phyloP scores from a whole-genome alignment of 2,113 vertebrate genomes.

The Notarius quadriscutis region DNA sequence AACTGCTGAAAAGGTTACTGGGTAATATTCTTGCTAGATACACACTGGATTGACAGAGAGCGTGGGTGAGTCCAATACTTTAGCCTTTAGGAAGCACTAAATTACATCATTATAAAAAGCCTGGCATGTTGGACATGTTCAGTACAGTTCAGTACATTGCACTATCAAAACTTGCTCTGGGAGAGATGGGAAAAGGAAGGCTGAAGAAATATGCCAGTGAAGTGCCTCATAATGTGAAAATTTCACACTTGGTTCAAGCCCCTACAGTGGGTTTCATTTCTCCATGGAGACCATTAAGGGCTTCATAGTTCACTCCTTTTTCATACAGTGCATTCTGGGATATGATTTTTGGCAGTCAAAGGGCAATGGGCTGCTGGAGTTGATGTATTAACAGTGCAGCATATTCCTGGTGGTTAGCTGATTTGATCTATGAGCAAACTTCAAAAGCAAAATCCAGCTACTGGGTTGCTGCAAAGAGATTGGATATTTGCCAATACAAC shows the following conservation, averaged over 20 bases:
- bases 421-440: slow-evolving; percentile 27
- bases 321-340: slow-evolving; percentile 14
- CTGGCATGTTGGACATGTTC: slow-evolving; percentile 20
- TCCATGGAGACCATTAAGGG: slow-evolving; percentile 14
- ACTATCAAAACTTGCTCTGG: slow-evolving; percentile 16
- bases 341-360: slow-evolving; percentile 27
- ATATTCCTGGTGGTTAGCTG: neutral
- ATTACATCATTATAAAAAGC: slow-evolving; percentile 40
- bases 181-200: slow-evolving; percentile 4
- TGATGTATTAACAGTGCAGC: slow-evolving; percentile 13
- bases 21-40: slow-evolving; percentile 25
- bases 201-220: neutral
- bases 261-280: slow-evolving; percentile 15
- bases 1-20: slow-evolving; percentile 16
- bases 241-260: slow-evolving; percentile 34
- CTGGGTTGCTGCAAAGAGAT: neutral
- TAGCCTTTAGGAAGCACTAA: slow-evolving; percentile 34
- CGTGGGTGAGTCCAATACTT: slow-evolving; percentile 27
- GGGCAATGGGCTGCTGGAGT: neutral
- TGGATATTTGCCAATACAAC: neutral
- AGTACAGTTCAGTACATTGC: neutral
- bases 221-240: slow-evolving; percentile 20
- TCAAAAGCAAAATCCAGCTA: neutral
- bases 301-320: neutral
- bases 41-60: neutral